These are phyloP conservation scores for Clavelina lepadiformis DNA, from an alignment of 23 tunicate species.

Conservation along the genomic window DNA sequence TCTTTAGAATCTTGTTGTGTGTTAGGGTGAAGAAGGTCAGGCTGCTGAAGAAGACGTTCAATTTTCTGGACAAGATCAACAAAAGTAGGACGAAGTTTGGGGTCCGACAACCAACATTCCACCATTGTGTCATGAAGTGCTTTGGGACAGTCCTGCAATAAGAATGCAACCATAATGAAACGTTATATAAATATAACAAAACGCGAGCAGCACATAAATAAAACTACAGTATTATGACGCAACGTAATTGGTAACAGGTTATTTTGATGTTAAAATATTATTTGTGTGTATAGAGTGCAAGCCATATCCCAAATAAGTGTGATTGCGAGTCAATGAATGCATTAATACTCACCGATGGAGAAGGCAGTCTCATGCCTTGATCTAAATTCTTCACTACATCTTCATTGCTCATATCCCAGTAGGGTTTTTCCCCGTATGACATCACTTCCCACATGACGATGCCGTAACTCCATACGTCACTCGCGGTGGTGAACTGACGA, in stretches of 20 bases:
- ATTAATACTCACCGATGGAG: slow-evolving; percentile 62
- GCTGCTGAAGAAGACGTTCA: slow-evolving; percentile 33
- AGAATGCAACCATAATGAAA: no score
- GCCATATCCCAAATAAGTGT: neutral
- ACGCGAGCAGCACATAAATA: no score
- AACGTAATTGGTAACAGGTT: neutral
- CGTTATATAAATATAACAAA: no score
- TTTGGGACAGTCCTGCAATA: slow-evolving; percentile 73
- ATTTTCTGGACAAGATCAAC: slow-evolving; percentile 34
- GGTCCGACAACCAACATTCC: slow-evolving; percentile 74
- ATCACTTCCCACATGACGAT: slow-evolving; percentile 98
- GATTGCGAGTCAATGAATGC: neutral
- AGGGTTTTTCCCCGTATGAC: slow-evolving; percentile 98
- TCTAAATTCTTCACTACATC: slow-evolving; percentile 66
- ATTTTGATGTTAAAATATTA: neutral
- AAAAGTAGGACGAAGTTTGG: slow-evolving; percentile 62
- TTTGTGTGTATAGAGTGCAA: neutral
- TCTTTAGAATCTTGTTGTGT: neutral
- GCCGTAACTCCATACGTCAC: slow-evolving; percentile 99
- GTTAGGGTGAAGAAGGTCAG: slow-evolving; percentile 17
- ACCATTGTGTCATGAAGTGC: slow-evolving; percentile 69
- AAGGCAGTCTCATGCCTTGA: slow-evolving; percentile 88
- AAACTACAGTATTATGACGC: neutral
- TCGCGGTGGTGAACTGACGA: slow-evolving; percentile 76
- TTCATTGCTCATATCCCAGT: slow-evolving; percentile 96